Conservation (phyloP, 2,888 invertebrate genomes). For the Halictus ligatus region DNA sequence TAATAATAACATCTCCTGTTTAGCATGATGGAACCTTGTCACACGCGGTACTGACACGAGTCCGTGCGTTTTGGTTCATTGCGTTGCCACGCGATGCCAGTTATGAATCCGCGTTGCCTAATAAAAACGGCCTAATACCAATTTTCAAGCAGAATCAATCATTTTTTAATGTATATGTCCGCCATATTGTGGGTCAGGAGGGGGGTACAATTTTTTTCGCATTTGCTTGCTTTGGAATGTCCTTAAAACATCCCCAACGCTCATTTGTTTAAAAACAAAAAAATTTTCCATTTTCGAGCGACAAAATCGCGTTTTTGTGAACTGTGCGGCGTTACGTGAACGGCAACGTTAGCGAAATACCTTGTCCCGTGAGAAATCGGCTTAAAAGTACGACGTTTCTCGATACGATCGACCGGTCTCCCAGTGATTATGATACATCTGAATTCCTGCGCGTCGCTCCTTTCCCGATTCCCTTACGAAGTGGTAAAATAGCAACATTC, state of each 20-base stretch:
- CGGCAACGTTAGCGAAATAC: constrained; percentile 27
- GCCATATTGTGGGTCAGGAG: background rate
- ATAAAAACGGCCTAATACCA: too few species aligned
- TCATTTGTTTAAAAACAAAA: too few species aligned
- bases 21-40: constrained; percentile 45
- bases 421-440: constrained; percentile 32
- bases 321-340: constrained; percentile 35
- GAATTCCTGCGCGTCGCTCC: background rate
- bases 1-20: constrained; percentile 33
- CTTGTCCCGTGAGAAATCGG: constrained; percentile 56
- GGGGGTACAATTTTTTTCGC: too few species aligned
- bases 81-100: constrained; percentile 28
- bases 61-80: constrained; percentile 23
- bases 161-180: too few species aligned
- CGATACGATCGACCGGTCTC: constrained; percentile 24
- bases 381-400: constrained; percentile 46
- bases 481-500: background rate
- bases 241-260: too few species aligned
- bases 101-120: constrained; percentile 48
- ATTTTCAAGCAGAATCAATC: too few species aligned
- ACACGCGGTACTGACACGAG: constrained; percentile 41
- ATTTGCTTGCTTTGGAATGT: too few species aligned
- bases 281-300: too few species aligned
- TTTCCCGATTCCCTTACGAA: background rate
- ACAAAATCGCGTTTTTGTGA: too few species aligned